Evolutionary conservation across 30 jellyfish, hydroid and myxozoan species (phyloP).

Genomic region (Catostylus mosaicus): DNA sequence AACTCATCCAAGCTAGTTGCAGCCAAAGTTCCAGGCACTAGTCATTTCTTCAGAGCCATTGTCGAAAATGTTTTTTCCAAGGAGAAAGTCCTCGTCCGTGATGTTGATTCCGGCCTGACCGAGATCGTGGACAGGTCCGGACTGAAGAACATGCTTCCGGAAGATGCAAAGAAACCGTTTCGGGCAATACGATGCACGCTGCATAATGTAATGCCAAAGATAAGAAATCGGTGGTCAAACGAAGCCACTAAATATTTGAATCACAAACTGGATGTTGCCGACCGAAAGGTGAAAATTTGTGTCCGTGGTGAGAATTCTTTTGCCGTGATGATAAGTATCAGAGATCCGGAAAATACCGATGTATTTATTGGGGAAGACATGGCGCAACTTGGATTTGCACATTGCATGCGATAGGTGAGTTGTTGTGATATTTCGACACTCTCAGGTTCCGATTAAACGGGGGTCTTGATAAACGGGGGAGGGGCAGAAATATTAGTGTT

Average conservation of each 20-base stretch:
- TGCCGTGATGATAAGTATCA: slow-evolving; percentile 21
- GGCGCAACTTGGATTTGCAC: slow-evolving; percentile 56
- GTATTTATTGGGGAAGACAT: slow-evolving; percentile 36
- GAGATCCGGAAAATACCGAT: slow-evolving; percentile 34
- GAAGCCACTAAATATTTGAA: slow-evolving; percentile 36
- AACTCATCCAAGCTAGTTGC: slow-evolving; percentile 36
- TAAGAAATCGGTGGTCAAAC: slow-evolving; percentile 35
- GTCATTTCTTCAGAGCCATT: slow-evolving; percentile 28
- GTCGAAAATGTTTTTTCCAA: slow-evolving; percentile 41
- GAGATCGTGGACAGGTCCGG: slow-evolving; percentile 15
- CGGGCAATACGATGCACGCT: slow-evolving; percentile 34
- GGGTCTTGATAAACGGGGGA: too few species aligned
- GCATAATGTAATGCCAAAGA: slow-evolving; percentile 23
- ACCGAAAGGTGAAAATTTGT: slow-evolving; percentile 25
- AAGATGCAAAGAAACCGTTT: slow-evolving; percentile 47
- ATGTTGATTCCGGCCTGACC: slow-evolving; percentile 41
- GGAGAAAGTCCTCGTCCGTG: slow-evolving; percentile 37
- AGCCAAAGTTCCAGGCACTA: slow-evolving; percentile 1
- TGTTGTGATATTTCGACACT: too few species aligned
- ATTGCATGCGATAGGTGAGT: neutral
- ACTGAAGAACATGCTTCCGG: slow-evolving; percentile 27
- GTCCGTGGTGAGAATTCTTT: slow-evolving; percentile 54
- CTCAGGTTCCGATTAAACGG: too few species aligned
- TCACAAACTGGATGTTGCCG: slow-evolving; percentile 32
- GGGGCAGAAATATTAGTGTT: too few species aligned